These are phyloP conservation scores for Heliconius hermathena DNA, from an alignment of 1,140 invertebrate genomes.

Conservation along the genomic window DNA sequence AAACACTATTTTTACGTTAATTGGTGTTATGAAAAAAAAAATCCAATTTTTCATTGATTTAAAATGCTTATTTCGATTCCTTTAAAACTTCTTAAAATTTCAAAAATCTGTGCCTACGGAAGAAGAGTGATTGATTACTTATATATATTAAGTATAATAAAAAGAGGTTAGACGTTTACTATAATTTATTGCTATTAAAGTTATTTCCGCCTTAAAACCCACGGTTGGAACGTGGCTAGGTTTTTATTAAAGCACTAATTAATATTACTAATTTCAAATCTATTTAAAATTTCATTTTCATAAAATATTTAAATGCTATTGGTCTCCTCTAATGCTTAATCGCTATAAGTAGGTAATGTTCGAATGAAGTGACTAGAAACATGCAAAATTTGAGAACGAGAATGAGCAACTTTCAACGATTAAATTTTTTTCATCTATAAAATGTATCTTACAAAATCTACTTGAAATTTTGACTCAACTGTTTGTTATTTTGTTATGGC, in stretches of 20 bases:
- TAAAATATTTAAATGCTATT: constrained; percentile 73
- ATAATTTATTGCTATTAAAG: constrained; percentile 45
- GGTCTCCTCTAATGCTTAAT: constrained; percentile 74
- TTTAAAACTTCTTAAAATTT: constrained; percentile 18
- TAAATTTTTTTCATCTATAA: constrained; percentile 45
- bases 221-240: constrained; percentile 45
- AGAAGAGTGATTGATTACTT: constrained; percentile 35
- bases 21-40: constrained; percentile 30
- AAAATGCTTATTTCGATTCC: constrained; percentile 9
- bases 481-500: neutral
- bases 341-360: constrained; percentile 52
- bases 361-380: constrained; percentile 64
- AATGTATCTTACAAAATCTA: constrained; percentile 21
- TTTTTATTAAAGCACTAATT: constrained; percentile 54
- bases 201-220: constrained; percentile 40
- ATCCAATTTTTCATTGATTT: too few relatives aligned
- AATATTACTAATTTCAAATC: constrained; percentile 65
- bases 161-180: constrained; percentile 35
- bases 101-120: constrained; percentile 35
- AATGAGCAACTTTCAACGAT: constrained; percentile 70
- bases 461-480: neutral
- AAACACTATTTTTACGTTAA: constrained; percentile 18
- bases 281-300: constrained; percentile 53
- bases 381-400: constrained; percentile 62
- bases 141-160: constrained; percentile 20